Evolutionary conservation across 1,140 invertebrate species (phyloP).

Genomic region (Anoplophora glabripennis): DNA sequence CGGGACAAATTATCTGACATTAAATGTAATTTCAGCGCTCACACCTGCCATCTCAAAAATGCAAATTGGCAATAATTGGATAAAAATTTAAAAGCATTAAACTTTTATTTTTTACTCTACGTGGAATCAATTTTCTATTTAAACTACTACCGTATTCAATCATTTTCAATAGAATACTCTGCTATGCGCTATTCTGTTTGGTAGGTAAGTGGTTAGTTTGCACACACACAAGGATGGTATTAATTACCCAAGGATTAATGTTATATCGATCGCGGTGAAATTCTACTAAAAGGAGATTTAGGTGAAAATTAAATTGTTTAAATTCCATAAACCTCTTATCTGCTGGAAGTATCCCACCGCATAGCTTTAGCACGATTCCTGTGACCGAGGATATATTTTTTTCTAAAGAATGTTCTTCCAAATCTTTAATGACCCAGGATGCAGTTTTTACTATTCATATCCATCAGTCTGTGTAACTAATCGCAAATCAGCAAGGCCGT

Average conservation of each 20-base stretch:
- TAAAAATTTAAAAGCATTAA: too few relatives aligned
- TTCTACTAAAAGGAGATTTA: constrained; percentile 21
- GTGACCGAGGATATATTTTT: too few relatives aligned
- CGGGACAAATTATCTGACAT: not conserved
- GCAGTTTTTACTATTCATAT: not conserved
- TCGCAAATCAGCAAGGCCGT: constrained; percentile 17
- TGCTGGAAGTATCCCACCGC: not conserved
- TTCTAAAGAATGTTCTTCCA: too few relatives aligned
- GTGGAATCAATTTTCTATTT: too few relatives aligned
- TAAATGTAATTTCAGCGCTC: constrained; percentile 10
- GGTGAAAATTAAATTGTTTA: constrained; percentile 18
- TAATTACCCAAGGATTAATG: constrained; percentile 40
- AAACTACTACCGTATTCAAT: constrained; percentile 1
- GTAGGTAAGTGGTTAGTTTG: constrained; percentile 26
- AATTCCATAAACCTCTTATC: constrained; percentile 23
- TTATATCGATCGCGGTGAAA: constrained; percentile 28
- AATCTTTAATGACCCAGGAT: too few relatives aligned
- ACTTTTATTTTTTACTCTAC: too few relatives aligned
- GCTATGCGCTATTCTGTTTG: not conserved
- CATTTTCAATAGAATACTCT: constrained; percentile 22
- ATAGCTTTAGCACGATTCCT: too few relatives aligned
- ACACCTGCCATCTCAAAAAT: too few relatives aligned
- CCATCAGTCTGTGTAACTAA: constrained; percentile 13
- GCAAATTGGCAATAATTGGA: too few relatives aligned
- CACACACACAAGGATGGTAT: constrained; percentile 35